Base-by-base conservation (phyloP, 53 echinoderm and acorn worm species). In the Holothuria leucospilota region DNA sequence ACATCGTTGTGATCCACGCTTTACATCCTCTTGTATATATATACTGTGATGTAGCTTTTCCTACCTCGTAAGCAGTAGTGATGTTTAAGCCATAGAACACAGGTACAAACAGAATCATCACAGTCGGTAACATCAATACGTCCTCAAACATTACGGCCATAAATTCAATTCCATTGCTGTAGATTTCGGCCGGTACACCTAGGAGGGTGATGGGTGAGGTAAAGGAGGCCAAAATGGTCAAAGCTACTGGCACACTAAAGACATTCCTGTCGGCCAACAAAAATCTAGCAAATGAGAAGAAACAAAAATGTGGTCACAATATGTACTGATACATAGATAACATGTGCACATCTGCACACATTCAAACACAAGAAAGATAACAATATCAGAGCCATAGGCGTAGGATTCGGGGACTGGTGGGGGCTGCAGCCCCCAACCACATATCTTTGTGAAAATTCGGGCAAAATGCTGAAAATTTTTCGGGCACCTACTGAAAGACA, bases 61-160 rank as follows among this genome's bases (percentile, higher is more conserved):
- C 34, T 71, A 65, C 65, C 65, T 65, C 65, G 65, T 65, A 65
- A 26, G 65, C 13, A 26, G 65, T 65, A 26, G 65, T 65, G 28
- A 65, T 65, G 5, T 65, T 16, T 10, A 65, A 28, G 9, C 65
- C 65, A 16, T 65, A 28, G 28, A 65, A 65, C 15, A 65, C 65
- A 13, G 65, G 65, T 13, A 65, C 65, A 65, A 65, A 65, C 13
- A 65, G 15, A 28, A 65, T 26, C 24, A 24, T 26, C 24, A 65
- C 65, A 8, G 65, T 65, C 8, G 65, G 65, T 16, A 11, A 28
- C 65, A 65, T 65, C 28, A 65, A 16, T 8, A 65, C 10, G 65
- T 65, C 13, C 15, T 65, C 12, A 28, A 65, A 10, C 9, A 65
- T 16, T 13, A 10, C 28, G 9, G 9, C 15, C 13, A 65, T 65